phyloP scores from a whole-genome alignment of 2,888 invertebrate species.

The Spilarctia lutea region DNA sequence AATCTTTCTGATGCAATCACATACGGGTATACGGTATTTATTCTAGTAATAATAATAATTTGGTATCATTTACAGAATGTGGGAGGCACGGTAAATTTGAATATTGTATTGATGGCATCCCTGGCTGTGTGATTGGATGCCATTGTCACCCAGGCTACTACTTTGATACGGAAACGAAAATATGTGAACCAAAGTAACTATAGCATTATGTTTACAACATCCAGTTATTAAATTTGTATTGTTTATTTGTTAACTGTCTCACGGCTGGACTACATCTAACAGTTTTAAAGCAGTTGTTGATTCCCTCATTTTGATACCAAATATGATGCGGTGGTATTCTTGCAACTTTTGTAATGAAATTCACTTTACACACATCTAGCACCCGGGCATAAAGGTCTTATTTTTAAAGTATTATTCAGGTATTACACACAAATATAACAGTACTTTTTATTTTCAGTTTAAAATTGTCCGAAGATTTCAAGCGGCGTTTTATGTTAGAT shows the following conservation, averaged over 20 bases:
- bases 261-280: background rate
- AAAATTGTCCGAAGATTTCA: slow-evolving; percentile 65
- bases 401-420: no score
- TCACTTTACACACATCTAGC: background rate
- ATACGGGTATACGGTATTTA: no score
- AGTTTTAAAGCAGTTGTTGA: background rate
- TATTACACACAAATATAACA: no score
- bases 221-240: background rate
- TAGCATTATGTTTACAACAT: background rate
- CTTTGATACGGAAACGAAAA: slow-evolving; percentile 79
- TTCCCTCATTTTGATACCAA: background rate
- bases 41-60: background rate
- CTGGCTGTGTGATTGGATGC: slow-evolving; percentile 80
- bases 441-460: slow-evolving; percentile 58
- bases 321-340: background rate
- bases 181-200: slow-evolving; percentile 79
- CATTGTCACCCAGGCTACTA: slow-evolving; percentile 82
- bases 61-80: slow-evolving; percentile 66
- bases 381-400: background rate
- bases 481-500: slow-evolving; percentile 57
- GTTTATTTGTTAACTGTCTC: background rate
- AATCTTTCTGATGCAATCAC: background rate
- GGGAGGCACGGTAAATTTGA: slow-evolving; percentile 79
- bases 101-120: slow-evolving; percentile 76
- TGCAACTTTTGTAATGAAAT: background rate